These are phyloP conservation scores for Xiphophorus hellerii DNA, from an alignment of 2,113 vertebrate genomes.

Conservation along the genomic window DNA sequence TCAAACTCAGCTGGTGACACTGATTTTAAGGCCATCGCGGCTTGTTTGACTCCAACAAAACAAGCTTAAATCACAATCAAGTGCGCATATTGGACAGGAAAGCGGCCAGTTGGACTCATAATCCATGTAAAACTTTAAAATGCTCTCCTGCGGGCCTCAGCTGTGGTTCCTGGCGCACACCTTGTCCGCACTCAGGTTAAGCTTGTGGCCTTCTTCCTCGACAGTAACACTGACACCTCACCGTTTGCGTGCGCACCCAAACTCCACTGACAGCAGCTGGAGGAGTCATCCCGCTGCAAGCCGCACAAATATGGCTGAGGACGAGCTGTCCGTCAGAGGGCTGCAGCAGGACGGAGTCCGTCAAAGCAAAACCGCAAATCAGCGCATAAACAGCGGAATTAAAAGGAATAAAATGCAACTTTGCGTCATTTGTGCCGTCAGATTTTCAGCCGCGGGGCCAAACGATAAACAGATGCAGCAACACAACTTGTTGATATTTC, in stretches of 20 bases:
- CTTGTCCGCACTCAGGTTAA: constrained; percentile 21
- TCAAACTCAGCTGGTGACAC: not conserved
- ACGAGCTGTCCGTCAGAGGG: not conserved
- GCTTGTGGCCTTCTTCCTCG: constrained; percentile 49
- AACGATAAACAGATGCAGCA: not conserved
- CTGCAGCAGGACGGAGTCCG: too few species aligned
- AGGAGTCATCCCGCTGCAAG: not conserved
- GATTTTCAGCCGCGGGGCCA: not conserved
- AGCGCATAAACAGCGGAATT: not conserved
- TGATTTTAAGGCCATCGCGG: not conserved
- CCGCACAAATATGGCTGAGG: too few species aligned
- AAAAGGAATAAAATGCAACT: not conserved
- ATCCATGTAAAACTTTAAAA: not conserved
- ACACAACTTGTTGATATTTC: too few species aligned
- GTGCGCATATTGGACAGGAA: not conserved
- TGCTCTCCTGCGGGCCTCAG: constrained; percentile 40
- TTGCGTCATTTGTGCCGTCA: not conserved
- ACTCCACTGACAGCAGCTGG: constrained; percentile 5
- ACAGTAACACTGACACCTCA: constrained; percentile 42
- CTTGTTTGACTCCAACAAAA: constrained; percentile 27
- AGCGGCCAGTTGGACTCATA: not conserved
- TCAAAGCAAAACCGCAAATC: not conserved
- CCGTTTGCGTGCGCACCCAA: constrained; percentile 55
- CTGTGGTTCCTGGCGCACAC: constrained; percentile 35
- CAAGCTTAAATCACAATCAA: not conserved